Conservation (phyloP, 2,113 vertebrate genomes). For the Eupsittula cactorum region DNA sequence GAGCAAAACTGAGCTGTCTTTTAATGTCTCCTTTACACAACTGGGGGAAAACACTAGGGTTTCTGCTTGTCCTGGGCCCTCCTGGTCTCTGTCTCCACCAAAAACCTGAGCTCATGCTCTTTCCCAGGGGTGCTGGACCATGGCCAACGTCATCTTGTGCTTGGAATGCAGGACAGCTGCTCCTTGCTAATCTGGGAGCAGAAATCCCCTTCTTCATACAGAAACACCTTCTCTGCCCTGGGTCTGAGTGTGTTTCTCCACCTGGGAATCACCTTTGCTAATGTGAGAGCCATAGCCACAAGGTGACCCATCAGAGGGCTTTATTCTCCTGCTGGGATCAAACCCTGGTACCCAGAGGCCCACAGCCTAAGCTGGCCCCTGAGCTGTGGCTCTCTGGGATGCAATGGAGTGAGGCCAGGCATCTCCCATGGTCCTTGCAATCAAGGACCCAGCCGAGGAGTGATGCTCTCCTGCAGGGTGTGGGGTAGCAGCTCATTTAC, state of each 20-base stretch:
- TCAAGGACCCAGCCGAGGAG: fast-evolving
- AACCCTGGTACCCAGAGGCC: neutral
- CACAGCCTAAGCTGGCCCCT: fast-evolving
- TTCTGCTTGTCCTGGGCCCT: neutral
- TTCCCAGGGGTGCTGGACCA: neutral
- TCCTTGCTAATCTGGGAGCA: neutral
- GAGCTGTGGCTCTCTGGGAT: neutral
- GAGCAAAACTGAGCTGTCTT: neutral
- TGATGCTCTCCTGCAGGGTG: fast-evolving
- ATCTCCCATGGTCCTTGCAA: neutral
- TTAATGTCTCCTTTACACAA: neutral
- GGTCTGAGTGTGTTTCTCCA: fast-evolving
- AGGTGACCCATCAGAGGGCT: too few species aligned
- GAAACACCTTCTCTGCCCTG: neutral
- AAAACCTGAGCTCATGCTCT: neutral
- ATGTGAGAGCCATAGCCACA: fast-evolving
- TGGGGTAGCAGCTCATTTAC: neutral
- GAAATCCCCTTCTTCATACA: neutral
- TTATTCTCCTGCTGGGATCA: neutral
- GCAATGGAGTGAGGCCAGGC: neutral
- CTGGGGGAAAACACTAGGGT: fast-evolving
- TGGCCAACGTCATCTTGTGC: fast-evolving
- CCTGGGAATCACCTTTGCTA: neutral
- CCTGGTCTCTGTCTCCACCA: neutral
- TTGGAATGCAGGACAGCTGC: neutral